Percentiles rank a stretch among this genome's conserved stretches.
phyloP scores from a whole-genome alignment of 2,888 invertebrate species.

The Microdon myrmicae region DNA sequence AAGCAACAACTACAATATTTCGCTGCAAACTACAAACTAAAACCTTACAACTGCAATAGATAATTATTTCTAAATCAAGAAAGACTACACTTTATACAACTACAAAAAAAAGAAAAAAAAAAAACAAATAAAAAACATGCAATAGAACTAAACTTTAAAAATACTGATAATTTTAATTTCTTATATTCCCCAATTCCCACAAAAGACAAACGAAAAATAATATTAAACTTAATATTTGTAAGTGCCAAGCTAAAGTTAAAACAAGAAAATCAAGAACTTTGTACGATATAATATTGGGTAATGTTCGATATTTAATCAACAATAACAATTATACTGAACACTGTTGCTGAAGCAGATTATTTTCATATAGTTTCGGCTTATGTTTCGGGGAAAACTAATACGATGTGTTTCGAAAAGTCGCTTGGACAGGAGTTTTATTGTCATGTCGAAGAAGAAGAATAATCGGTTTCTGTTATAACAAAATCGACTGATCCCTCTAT shows the following conservation, averaged over 20 bases:
- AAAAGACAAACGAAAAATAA: too few species aligned
- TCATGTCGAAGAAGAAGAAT: not conserved
- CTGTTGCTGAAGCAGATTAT: slow-evolving; percentile 42
- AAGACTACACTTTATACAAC: slow-evolving; percentile 41
- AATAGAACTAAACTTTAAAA: slow-evolving; percentile 41
- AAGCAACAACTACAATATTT: slow-evolving; percentile 25
- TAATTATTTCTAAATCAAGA: slow-evolving; percentile 35
- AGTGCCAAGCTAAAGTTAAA: slow-evolving; percentile 63
- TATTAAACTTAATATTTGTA: slow-evolving; percentile 59
- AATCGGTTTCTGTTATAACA: too few species aligned
- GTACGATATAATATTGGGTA: slow-evolving; percentile 21
- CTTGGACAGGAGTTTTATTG: not conserved
- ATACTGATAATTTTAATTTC: slow-evolving; percentile 20
- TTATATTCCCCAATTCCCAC: slow-evolving; percentile 42
- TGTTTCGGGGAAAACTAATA: not conserved
- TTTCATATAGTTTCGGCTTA: slow-evolving; percentile 10
- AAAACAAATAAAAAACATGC: slow-evolving; percentile 8
- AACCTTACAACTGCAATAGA: slow-evolving; percentile 51
- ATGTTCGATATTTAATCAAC: slow-evolving; percentile 11
- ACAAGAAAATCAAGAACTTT: slow-evolving; percentile 3
- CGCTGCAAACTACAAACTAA: slow-evolving; percentile 48
- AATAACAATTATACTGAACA: not conserved
- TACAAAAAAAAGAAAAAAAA: slow-evolving; percentile 15
- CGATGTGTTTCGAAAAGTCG: not conserved
- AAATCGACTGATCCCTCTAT: too few species aligned